Base-by-base conservation (phyloP, 2,113 vertebrate genomes). In the Atractosteus spatula region DNA sequence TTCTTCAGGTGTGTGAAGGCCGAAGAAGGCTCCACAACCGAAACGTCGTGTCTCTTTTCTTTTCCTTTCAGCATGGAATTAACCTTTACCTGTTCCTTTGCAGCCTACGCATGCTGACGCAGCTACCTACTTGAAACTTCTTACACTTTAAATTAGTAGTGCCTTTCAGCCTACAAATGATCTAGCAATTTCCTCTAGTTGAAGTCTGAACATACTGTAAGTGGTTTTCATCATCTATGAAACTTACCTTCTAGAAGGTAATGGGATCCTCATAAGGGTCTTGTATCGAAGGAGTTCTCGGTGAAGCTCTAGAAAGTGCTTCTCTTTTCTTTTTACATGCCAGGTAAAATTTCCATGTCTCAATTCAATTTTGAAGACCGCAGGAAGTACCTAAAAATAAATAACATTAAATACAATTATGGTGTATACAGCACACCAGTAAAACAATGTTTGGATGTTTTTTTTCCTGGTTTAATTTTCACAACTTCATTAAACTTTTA, bases 301-400 rank as follows among this genome's bases (percentile, higher is more conserved):
- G 85, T 99, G 97, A 11, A 99, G 93, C 7, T 99, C 97, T 81
- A 96, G 85, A 78, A 99, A 99, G 87, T 98, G 95, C 71, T 96
- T 98, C 89, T 94, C 97, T 83, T 98, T 99, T 84, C 91, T 95
- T 85, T 98, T 99, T 72, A 99, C 94, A 11, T 94, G 80, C 97
- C 97, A 99, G 0, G 87, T 95, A 68, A 98, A 99, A 81, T 96
- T 94, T 2, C 95, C 96, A 7, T 99, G 97, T 56, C 85, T 95
- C 85, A 99, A 75, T 79, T 99, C 95, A 1, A 99, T 95, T 65
- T 93, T 96, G 74, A 95, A 99, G 74, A 98, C 86, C 0, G 95
- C 94, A 41, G 91, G 88, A 77, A 94, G 83, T 8, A 91, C 86
- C 95, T 97, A 84, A 0, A 29, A 73, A 14, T 68, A 41, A 78